Evolutionary conservation across 2,888 invertebrate species (phyloP).

Genomic region (Mesorhabditis spiculigera): DNA sequence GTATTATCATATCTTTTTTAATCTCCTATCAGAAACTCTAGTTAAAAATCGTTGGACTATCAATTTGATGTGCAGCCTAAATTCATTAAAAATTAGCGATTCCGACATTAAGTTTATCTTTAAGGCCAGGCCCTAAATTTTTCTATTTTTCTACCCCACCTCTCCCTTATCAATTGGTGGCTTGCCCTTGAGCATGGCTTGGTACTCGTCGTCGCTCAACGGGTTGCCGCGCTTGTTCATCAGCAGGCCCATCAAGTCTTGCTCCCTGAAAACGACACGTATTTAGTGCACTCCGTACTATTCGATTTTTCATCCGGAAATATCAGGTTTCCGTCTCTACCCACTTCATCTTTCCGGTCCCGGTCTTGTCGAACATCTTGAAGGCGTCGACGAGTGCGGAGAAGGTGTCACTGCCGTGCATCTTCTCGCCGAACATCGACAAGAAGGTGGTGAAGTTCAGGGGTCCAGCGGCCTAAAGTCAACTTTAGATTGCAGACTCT

Average conservation of each 20-base stretch:
- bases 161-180: conserved; percentile 63
- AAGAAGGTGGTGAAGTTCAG: conserved; percentile 59
- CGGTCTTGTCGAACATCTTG: conserved; percentile 63
- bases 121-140: no score
- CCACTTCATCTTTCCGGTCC: conserved; percentile 59
- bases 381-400: conserved; percentile 63
- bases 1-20: no score
- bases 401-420: conserved; percentile 63
- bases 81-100: no score
- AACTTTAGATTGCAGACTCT: not conserved
- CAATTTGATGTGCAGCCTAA: no score
- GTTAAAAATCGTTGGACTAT: no score
- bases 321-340: not conserved
- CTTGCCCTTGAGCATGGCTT: conserved; percentile 58
- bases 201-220: conserved; percentile 54
- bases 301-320: no score
- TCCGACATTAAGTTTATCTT: no score
- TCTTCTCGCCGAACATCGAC: conserved; percentile 57
- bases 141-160: conserved; percentile 11
- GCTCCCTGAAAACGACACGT: conserved; percentile 61
- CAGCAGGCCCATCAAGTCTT: conserved; percentile 58
- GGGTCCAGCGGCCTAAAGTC: conserved; percentile 47
- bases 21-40: no score
- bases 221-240: conserved; percentile 58
- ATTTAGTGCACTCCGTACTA: conserved; percentile 63